Evolutionary conservation across 2,888 invertebrate genomes (phyloP).

Genomic region (Alitta virens): DNA sequence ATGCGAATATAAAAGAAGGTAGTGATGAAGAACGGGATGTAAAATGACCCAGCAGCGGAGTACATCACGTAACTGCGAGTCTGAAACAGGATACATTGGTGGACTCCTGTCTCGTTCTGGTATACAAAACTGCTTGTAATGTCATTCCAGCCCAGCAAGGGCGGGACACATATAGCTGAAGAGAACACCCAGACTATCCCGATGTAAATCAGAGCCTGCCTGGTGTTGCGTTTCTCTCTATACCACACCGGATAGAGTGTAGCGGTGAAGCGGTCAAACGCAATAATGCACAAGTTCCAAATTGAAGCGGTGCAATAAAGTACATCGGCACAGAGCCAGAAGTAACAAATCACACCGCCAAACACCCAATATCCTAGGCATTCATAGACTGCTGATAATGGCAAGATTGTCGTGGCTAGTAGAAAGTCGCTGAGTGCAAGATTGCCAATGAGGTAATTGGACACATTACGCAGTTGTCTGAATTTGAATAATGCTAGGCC

Average conservation of each 20-base stretch:
- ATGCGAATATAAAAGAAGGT: conserved; percentile 54
- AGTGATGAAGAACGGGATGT: conserved; percentile 53
- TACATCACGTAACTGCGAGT: conserved; percentile 54
- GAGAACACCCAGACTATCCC: conserved; percentile 56
- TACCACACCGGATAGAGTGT: conserved; percentile 57
- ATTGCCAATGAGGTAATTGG: conserved; percentile 57
- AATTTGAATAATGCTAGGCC: conserved; percentile 47
- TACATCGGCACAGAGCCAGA: conserved; percentile 59
- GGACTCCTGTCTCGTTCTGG: conserved; percentile 28
- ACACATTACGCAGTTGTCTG: conserved; percentile 49
- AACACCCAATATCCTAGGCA: conserved; percentile 55
- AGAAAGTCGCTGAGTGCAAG: conserved; percentile 56
- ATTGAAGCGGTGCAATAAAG: conserved; percentile 57
- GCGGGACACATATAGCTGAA: conserved; percentile 52
- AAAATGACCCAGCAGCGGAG: conserved; percentile 55
- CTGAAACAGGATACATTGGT: conserved; percentile 52
- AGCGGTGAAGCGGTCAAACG: conserved; percentile 56
- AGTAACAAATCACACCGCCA: conserved; percentile 54
- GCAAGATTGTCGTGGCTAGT: conserved; percentile 53
- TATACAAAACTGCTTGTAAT: conserved; percentile 23
- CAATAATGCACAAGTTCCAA: conserved; percentile 56
- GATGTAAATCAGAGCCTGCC: conserved; percentile 50
- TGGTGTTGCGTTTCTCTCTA: conserved; percentile 48
- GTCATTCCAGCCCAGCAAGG: conserved; percentile 43
- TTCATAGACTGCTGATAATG: conserved; percentile 51